Evolutionary conservation across 2,797 vertebrate genomes (phyloP).

Genomic region (Pipistrellus pygmaeus): DNA sequence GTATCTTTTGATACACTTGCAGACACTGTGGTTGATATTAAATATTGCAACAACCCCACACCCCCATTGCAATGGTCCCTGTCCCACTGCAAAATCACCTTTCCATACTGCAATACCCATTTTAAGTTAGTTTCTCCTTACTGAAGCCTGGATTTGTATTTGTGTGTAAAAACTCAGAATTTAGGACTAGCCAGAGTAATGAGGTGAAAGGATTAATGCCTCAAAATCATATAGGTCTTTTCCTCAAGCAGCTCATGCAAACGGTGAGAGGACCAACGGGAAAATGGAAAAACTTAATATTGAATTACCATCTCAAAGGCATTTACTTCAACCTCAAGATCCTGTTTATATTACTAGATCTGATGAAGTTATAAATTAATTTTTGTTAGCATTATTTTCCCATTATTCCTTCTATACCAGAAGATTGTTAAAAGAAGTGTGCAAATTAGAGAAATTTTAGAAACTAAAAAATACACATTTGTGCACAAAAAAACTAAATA

Average conservation of each 20-base stretch:
- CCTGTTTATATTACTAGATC: neutral
- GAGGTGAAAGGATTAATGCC: neutral
- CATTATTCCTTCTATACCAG: neutral
- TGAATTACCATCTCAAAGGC: neutral
- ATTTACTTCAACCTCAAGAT: neutral
- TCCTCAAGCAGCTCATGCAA: neutral
- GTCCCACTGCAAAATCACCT: neutral
- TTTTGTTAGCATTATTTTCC: slow-evolving; percentile 6
- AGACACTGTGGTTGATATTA: neutral
- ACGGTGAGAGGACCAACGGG: neutral
- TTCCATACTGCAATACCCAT: neutral
- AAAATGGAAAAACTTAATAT: neutral
- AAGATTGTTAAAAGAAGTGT: neutral
- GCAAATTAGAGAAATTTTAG: neutral
- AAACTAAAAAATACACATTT: neutral
- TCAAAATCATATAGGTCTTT: neutral
- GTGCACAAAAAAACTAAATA: neutral
- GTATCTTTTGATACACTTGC: neutral
- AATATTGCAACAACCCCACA: neutral
- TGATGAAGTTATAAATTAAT: neutral
- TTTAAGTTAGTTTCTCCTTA: neutral
- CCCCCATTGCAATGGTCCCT: neutral
- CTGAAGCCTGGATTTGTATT: neutral
- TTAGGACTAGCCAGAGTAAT: neutral
- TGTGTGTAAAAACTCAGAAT: neutral